Evolutionary conservation across 2,113 vertebrate genomes (phyloP).

Genomic region (Phyllostomus discolor): DNA sequence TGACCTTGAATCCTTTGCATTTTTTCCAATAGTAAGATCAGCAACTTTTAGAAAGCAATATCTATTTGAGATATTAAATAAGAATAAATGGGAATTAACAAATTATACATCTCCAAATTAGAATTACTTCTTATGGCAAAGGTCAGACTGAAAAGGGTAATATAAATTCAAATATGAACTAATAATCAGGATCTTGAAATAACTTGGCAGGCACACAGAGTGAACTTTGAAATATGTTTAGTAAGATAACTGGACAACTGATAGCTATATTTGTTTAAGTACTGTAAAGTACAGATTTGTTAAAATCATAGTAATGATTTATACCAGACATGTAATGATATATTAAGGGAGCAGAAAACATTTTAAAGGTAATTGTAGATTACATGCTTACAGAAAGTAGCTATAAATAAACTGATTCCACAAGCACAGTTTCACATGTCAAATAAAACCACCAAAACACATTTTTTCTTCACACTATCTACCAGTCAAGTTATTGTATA

Average conservation of each 20-base stretch:
- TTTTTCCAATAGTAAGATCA: conserved; percentile 27
- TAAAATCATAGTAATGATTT: conserved; percentile 13
- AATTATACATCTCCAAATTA: not conserved
- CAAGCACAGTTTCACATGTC: not conserved
- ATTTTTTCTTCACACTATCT: not conserved
- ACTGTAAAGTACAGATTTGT: not conserved
- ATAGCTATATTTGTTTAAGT: not conserved
- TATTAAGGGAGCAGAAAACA: not conserved
- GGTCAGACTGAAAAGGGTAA: conserved; percentile 22
- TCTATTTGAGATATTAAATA: conserved; percentile 26
- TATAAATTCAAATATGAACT: conserved; percentile 43
- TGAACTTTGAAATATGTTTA: conserved; percentile 4
- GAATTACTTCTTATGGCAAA: conserved; percentile 24
- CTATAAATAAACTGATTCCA: not conserved
- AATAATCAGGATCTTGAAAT: conserved; percentile 33
- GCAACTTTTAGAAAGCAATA: conserved; percentile 18
- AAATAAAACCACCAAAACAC: not conserved
- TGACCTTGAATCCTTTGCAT: not conserved
- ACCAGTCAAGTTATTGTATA: not conserved
- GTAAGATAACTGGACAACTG: not conserved
- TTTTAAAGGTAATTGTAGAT: not conserved
- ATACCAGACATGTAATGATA: not conserved
- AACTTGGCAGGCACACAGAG: not conserved
- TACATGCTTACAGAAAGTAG: not conserved
- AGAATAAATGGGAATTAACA: conserved; percentile 12